These are phyloP conservation scores for Tachysurus vachellii DNA, from an alignment of 2,113 vertebrate genomes.

Conservation along the genomic window DNA sequence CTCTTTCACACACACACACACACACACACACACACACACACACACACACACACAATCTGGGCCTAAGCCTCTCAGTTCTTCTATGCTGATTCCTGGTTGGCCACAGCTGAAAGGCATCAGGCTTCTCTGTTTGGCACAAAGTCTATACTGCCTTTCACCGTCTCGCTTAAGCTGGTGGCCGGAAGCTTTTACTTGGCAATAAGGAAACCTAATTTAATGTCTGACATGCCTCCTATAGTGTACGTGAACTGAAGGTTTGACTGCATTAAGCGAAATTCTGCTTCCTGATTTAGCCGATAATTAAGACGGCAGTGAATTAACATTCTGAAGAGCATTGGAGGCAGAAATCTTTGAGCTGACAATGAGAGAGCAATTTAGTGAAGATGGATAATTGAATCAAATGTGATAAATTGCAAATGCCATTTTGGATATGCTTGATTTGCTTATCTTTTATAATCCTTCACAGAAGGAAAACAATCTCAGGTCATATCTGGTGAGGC, in stretches of 20 bases:
- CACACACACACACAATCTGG: not conserved
- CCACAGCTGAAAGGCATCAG: conserved; percentile 27
- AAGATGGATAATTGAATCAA: conserved; percentile 32
- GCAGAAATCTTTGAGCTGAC: conserved; percentile 30
- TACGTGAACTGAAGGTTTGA: conserved; percentile 56
- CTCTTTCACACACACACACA: not conserved
- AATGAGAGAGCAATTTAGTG: conserved; percentile 17
- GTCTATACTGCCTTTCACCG: conserved; percentile 49
- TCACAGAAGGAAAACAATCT: conserved; percentile 5
- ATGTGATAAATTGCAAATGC: conserved; percentile 32
- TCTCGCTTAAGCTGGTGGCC: conserved; percentile 54
- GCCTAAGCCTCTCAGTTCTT: conserved; percentile 1
- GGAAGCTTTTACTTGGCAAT: conserved; percentile 52
- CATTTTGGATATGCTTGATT: conserved; percentile 20
- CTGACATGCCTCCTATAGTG: conserved; percentile 56
- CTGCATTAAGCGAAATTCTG: conserved; percentile 58
- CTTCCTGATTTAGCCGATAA: conserved; percentile 54
- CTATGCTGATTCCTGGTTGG: conserved; percentile 15
- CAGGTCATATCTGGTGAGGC: not conserved
- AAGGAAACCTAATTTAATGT: conserved; percentile 51
- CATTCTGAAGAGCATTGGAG: conserved; percentile 46
- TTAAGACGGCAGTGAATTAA: conserved; percentile 57
- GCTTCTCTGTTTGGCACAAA: not conserved
- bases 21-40: conserved; percentile 1
- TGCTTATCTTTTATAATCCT: conserved; percentile 32